Evolutionary conservation across 2,888 invertebrate genomes (phyloP).

Genomic region (Drosophila recens): DNA sequence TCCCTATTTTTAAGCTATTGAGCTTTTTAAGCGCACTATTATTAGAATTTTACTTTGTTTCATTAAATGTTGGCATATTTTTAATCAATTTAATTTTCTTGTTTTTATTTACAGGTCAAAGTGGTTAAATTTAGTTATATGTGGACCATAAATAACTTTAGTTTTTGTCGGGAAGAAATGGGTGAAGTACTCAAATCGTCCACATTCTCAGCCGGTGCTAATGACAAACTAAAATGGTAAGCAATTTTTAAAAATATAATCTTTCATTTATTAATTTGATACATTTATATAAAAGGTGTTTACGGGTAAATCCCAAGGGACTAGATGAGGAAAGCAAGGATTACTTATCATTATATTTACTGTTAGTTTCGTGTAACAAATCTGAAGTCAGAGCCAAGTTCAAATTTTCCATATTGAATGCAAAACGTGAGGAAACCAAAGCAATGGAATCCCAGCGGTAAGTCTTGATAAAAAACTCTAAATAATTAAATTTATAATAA

Average conservation of each 20-base stretch:
- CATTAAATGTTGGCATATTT: not conserved
- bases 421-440: conserved; percentile 99
- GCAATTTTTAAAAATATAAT: not conserved
- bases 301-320: conserved; percentile 99
- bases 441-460: conserved; percentile 96
- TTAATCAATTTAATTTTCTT: not conserved
- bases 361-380: conserved; percentile 99
- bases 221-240: conserved; percentile 99
- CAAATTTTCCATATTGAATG: conserved; percentile 99
- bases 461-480: conserved; percentile 4
- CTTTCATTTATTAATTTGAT: not conserved
- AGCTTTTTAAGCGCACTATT: too few species aligned
- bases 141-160: conserved; percentile 99
- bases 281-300: conserved; percentile 89
- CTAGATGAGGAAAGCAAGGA: conserved; percentile 99
- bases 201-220: conserved; percentile 99
- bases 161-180: conserved; percentile 99
- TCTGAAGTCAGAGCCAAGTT: conserved; percentile 99
- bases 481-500: not conserved
- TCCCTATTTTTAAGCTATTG: too few species aligned
- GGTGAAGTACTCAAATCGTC: conserved; percentile 99
- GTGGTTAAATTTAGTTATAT: conserved; percentile 99
- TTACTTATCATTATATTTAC: conserved; percentile 98
- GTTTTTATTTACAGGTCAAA: conserved; percentile 94
- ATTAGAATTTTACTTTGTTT: too few species aligned